A percentile compares a stretch with the other conserved stretches of the same genome.
Conservation (phyloP, 2,113 vertebrate genomes). For the Carettochelys insculpta region DNA sequence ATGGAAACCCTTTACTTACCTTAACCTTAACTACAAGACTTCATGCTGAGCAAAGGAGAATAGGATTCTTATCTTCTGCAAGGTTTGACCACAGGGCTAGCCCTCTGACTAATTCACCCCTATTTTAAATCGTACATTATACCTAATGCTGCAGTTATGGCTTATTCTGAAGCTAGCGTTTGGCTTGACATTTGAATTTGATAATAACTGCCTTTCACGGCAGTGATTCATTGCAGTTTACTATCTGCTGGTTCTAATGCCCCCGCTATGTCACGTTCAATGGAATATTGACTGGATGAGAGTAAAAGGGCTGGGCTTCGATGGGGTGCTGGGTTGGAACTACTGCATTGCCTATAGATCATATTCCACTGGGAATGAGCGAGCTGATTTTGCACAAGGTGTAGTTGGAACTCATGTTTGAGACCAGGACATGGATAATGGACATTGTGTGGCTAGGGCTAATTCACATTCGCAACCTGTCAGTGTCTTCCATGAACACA, state of each 20-base stretch:
- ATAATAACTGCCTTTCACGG: neutral
- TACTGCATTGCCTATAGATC: rapidly evolving
- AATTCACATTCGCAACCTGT: neutral
- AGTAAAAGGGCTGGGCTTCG: too few species aligned
- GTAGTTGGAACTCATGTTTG: neutral
- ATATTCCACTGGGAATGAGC: neutral
- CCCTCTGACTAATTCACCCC: neutral
- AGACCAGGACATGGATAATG: neutral
- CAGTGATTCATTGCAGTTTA: neutral
- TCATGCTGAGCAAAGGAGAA: neutral
- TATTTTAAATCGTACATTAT: neutral
- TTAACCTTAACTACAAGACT: neutral
- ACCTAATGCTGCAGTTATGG: neutral
- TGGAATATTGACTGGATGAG: rapidly evolving
- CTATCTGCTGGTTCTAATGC: rapidly evolving
- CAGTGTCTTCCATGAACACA: rapidly evolving
- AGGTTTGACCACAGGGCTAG: neutral
- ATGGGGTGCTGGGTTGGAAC: neutral
- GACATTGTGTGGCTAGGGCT: neutral
- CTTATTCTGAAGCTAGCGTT: neutral
- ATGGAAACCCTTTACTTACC: neutral
- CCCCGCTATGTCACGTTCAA: neutral
- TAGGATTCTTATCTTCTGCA: neutral
- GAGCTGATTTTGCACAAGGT: neutral
- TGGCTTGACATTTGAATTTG: neutral